phyloP scores from a whole-genome alignment of 2,797 vertebrate species.

The Anguilla obscura region DNA sequence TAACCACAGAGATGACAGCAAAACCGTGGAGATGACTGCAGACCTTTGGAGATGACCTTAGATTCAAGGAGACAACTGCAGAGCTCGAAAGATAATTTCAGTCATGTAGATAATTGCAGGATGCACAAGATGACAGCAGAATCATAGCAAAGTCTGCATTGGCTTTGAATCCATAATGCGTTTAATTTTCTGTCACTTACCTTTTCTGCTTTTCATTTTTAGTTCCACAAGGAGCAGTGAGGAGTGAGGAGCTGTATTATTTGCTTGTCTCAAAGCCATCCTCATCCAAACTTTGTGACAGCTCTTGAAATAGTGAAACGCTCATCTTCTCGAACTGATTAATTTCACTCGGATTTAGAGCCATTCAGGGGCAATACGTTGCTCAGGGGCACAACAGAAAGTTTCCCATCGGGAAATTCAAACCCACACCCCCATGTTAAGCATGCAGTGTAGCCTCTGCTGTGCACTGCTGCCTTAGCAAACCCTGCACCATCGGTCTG shows the following conservation, averaged over 20 bases:
- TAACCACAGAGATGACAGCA: neutral
- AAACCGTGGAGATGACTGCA: neutral
- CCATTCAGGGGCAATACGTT: neutral
- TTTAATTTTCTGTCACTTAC: neutral
- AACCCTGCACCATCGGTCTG: neutral
- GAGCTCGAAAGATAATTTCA: neutral
- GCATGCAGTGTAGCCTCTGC: neutral
- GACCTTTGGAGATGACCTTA: neutral
- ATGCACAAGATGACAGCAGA: neutral
- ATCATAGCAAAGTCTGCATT: neutral
- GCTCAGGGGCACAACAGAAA: slow-evolving; percentile 1
- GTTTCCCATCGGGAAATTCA: neutral
- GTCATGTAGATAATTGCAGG: neutral
- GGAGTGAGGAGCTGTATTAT: slow-evolving; percentile 59
- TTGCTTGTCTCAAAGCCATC: slow-evolving; percentile 63
- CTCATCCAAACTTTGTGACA: slow-evolving; percentile 50
- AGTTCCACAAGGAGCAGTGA: neutral
- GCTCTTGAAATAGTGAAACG: neutral
- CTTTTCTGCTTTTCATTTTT: neutral
- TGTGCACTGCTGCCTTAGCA: neutral
- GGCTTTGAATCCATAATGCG: neutral
- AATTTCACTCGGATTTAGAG: neutral
- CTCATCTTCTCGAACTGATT: neutral
- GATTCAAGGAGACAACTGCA: neutral
- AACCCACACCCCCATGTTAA: neutral